Evolutionary conservation across 1,140 invertebrate species (phyloP).

Genomic region (Holotrichia oblita): DNA sequence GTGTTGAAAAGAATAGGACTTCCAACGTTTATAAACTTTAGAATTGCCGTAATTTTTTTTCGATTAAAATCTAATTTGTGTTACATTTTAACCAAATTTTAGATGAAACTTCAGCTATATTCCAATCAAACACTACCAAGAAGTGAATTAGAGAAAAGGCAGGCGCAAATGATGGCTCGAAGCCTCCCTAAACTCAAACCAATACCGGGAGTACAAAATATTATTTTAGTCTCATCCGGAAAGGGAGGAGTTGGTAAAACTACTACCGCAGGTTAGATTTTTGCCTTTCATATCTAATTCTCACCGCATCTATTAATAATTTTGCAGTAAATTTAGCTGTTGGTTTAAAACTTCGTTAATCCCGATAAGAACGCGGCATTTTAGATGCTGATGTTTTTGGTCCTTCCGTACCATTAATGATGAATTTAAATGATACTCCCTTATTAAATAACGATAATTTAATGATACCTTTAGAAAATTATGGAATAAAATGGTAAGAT

Average conservation of each 20-base stretch:
- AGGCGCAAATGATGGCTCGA: conserved; percentile 72
- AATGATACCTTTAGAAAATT: conserved; percentile 88
- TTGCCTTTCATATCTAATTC: conserved; percentile 14
- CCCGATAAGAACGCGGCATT: conserved; percentile 75
- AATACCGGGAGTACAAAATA: conserved; percentile 81
- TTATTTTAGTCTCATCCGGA: conserved; percentile 86
- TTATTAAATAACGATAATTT: conserved; percentile 77
- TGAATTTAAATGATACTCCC: conserved; percentile 84
- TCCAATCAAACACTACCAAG: neutral
- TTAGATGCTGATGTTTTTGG: conserved; percentile 93
- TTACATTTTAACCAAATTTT: neutral
- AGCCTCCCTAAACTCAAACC: conserved; percentile 79
- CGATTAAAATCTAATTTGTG: neutral
- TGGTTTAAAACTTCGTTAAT: conserved; percentile 72
- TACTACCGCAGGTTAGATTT: conserved; percentile 75
- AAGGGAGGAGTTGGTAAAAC: conserved; percentile 95
- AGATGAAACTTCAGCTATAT: neutral
- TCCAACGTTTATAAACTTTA: neutral
- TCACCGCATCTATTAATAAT: conserved; percentile 38
- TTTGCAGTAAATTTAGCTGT: conserved; percentile 81
- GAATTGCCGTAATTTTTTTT: neutral
- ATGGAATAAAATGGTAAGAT: conserved; percentile 88
- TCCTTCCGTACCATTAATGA: conserved; percentile 90
- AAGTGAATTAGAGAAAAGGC: conserved; percentile 31
- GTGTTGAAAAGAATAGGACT: neutral